These are phyloP conservation scores for Agraylea sexmaculata DNA, from an alignment of 1,140 invertebrate species.

Conservation along the genomic window DNA sequence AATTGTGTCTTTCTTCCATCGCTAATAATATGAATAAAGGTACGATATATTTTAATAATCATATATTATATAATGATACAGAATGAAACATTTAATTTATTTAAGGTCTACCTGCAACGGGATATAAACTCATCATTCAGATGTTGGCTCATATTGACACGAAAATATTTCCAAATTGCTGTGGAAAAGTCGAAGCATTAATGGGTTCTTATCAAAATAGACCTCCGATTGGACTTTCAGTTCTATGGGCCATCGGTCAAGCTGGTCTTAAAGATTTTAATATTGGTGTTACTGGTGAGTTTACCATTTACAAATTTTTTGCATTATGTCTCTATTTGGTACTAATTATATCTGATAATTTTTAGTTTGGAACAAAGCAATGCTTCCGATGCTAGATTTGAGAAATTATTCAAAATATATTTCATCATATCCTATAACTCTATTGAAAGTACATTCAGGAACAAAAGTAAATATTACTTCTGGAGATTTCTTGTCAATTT, in stretches of 20 bases:
- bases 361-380: constrained; percentile 68
- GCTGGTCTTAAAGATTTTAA: constrained; percentile 54
- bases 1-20: constrained; percentile 49
- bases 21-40: constrained; percentile 54
- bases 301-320: constrained; percentile 1
- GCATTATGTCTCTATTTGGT: constrained; percentile 1
- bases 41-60: constrained; percentile 20
- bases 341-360: constrained; percentile 17
- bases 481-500: constrained; percentile 10
- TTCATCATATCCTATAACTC: constrained; percentile 53
- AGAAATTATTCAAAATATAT: constrained; percentile 61
- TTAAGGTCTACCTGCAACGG: constrained; percentile 42
- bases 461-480: constrained; percentile 9
- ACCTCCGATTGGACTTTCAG: constrained; percentile 58
- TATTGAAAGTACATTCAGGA: constrained; percentile 42
- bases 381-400: constrained; percentile 61
- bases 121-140: constrained; percentile 60
- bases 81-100: constrained; percentile 4
- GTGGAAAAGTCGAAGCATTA: constrained; percentile 49
- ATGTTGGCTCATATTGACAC: constrained; percentile 52
- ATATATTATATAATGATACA: neutral
- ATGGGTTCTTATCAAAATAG: constrained; percentile 69
- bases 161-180: constrained; percentile 45
- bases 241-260: constrained; percentile 71
- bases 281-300: constrained; percentile 57